A percentile compares a stretch with the other conserved stretches of the same genome.
Evolutionary conservation across 2,888 invertebrate genomes (phyloP).

Genomic region (Xanthostigma xanthostigma): DNA sequence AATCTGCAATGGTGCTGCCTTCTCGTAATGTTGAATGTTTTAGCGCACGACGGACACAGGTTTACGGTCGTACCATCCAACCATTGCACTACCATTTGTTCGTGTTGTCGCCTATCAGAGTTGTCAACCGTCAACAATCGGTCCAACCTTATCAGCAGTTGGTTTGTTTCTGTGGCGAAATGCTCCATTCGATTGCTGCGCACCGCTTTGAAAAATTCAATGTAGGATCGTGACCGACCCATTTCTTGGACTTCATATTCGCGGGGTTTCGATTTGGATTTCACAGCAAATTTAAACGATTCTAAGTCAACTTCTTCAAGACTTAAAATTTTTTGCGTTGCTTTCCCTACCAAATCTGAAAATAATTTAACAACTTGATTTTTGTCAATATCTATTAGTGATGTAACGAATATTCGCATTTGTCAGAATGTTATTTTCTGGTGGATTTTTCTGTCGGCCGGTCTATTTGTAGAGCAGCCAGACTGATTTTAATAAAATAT

Average conservation of each 20-base stretch:
- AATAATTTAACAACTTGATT: slow-evolving; percentile 6
- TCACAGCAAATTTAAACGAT: slow-evolving; percentile 38
- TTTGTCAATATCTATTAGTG: no score
- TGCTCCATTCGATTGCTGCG: slow-evolving; percentile 59
- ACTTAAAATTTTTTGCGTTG: slow-evolving; percentile 74
- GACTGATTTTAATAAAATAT: no score
- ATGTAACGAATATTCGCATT: no score
- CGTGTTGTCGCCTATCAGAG: slow-evolving; percentile 55
- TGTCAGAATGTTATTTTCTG: no score
- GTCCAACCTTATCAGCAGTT: slow-evolving; percentile 82
- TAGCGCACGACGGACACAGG: slow-evolving; percentile 82
- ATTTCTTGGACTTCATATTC: slow-evolving; percentile 47
- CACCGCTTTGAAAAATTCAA: slow-evolving; percentile 59
- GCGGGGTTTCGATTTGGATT: slow-evolving; percentile 24
- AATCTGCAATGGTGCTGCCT: slow-evolving; percentile 93
- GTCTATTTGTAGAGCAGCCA: no score
- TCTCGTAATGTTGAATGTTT: slow-evolving; percentile 70
- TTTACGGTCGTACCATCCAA: slow-evolving; percentile 79
- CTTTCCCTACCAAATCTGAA: slow-evolving; percentile 62
- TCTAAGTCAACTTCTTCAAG: slow-evolving; percentile 53
- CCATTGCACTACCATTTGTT: slow-evolving; percentile 77
- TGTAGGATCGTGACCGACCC: slow-evolving; percentile 49
- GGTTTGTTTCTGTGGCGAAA: slow-evolving; percentile 89
- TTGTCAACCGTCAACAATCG: slow-evolving; percentile 64
- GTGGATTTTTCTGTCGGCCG: no score